Conservation (phyloP, 2,797 vertebrate genomes). For the Pampus argenteus region DNA sequence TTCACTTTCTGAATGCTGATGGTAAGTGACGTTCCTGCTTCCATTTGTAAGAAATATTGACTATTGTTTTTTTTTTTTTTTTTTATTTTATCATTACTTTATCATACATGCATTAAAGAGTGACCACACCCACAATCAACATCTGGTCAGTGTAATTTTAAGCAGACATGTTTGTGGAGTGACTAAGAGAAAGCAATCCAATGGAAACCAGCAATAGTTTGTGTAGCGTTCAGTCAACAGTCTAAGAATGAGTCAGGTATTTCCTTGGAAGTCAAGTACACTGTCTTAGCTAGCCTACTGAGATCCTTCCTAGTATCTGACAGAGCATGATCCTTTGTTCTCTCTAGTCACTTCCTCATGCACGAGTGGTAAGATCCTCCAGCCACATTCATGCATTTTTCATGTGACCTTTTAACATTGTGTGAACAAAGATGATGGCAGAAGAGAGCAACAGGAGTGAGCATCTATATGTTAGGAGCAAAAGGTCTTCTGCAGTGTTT, state of each 20-base stretch:
- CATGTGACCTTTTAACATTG: constrained; percentile 85
- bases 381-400: constrained; percentile 83
- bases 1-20: neutral
- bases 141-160: neutral
- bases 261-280: constrained; percentile 24
- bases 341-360: constrained; percentile 63
- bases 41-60: neutral
- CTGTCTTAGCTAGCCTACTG: constrained; percentile 27
- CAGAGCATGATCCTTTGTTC: constrained; percentile 42
- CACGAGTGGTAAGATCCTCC: constrained; percentile 68
- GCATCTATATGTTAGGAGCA: constrained; percentile 52
- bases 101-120: neutral
- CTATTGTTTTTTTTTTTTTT: neutral
- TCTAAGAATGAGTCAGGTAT: constrained; percentile 26
- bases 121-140: neutral
- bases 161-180: neutral
- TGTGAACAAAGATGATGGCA: constrained; percentile 78
- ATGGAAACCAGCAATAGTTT: constrained; percentile 1
- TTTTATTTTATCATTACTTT: neutral
- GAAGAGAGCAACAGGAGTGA: constrained; percentile 70
- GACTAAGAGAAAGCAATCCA: neutral
- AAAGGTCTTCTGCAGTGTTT: constrained; percentile 34
- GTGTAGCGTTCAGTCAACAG: constrained; percentile 24
- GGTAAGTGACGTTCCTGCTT: neutral
- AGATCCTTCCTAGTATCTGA: constrained; percentile 45